These are phyloP conservation scores for Sarcophaga peregrina DNA, from an alignment of 1,140 invertebrate genomes.

Conservation along the genomic window DNA sequence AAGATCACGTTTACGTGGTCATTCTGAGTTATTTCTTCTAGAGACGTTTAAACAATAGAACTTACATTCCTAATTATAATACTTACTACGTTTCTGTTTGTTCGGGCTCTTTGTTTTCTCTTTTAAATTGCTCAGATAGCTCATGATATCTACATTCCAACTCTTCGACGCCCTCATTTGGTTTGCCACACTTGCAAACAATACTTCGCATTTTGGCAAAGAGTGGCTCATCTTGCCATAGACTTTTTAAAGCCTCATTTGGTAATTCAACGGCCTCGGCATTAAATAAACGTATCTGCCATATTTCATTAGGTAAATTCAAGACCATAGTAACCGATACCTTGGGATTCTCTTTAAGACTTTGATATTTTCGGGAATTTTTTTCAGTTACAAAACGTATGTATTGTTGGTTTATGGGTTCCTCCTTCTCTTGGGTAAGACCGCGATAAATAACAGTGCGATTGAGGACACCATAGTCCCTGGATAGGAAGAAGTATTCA, in stretches of 20 bases:
- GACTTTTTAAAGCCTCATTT: conserved; percentile 46
- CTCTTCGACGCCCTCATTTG: conserved; percentile 50
- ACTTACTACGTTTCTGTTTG: conserved; percentile 55
- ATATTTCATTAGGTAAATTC: conserved; percentile 41
- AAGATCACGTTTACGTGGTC: too few relatives aligned
- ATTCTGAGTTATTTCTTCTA: too few relatives aligned
- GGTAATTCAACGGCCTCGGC: conserved; percentile 55
- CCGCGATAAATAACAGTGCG: conserved; percentile 59
- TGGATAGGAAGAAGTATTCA: background rate
- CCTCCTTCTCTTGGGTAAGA: conserved; percentile 51
- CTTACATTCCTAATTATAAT: too few relatives aligned
- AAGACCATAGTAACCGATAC: conserved; percentile 51
- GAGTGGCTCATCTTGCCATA: conserved; percentile 56
- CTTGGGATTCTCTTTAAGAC: conserved; percentile 54
- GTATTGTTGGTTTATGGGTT: background rate
- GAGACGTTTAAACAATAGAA: too few relatives aligned
- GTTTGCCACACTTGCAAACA: conserved; percentile 58
- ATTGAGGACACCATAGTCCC: conserved; percentile 57
- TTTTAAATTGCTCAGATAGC: conserved; percentile 48
- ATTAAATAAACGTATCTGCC: conserved; percentile 58
- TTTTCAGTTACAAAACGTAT: conserved; percentile 59
- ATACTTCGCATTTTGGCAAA: conserved; percentile 52
- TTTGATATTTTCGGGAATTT: conserved; percentile 57
- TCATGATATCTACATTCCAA: conserved; percentile 53
- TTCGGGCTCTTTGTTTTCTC: conserved; percentile 40